phyloP scores from a whole-genome alignment of 2,888 invertebrate species.

The Cantharis rustica region DNA sequence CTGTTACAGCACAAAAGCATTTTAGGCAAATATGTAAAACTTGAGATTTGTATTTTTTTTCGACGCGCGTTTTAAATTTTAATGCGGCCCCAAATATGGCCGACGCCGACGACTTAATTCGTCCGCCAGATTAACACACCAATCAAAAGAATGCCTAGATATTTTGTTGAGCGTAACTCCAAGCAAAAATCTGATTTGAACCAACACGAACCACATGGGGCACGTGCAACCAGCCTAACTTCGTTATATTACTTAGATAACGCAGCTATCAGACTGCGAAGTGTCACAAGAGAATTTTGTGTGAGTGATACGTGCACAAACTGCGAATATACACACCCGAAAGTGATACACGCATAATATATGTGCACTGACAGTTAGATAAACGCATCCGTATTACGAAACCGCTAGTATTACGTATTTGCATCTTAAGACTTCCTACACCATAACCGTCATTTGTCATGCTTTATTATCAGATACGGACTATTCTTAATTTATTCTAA shows the following conservation, averaged over 20 bases:
- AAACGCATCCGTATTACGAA: conserved; percentile 11
- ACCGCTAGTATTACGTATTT: not conserved
- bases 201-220: not conserved
- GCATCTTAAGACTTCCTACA: not conserved
- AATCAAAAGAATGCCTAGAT: not conserved
- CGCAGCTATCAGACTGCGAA: conserved; percentile 27
- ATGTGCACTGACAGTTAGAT: conserved; percentile 18
- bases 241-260: conserved; percentile 28
- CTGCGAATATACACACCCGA: conserved; percentile 16
- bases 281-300: conserved; percentile 25
- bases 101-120: not conserved
- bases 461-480: not conserved
- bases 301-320: conserved; percentile 32
- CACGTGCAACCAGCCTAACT: conserved; percentile 24
- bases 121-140: not conserved
- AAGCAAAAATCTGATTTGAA: not conserved
- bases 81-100: not conserved
- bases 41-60: not conserved
- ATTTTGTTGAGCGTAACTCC: not conserved
- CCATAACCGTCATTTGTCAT: not conserved
- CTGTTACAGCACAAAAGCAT: conserved; percentile 4
- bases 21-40: conserved; percentile 3
- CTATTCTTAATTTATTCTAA: not conserved
- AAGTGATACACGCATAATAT: conserved; percentile 24
- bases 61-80: not conserved